Evolutionary conservation across 2,113 vertebrate species (phyloP).

Genomic region (Misgurnus anguillicaudatus): DNA sequence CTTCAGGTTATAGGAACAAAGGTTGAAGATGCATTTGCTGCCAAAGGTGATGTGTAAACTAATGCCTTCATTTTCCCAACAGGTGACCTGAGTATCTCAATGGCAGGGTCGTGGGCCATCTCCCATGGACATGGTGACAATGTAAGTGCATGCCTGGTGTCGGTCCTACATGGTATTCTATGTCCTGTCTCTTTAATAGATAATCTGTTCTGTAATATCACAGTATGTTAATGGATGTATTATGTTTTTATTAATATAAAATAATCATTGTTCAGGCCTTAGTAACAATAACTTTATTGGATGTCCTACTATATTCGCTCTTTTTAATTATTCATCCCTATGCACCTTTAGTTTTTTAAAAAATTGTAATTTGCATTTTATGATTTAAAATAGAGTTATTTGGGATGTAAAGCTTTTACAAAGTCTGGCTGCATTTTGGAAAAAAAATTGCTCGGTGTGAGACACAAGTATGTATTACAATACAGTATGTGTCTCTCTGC

Average conservation of each 20-base stretch:
- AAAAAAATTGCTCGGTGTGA: conserved; percentile 42
- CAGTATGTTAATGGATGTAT: too few species aligned
- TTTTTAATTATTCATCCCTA: conserved; percentile 9
- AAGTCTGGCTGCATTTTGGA: conserved; percentile 45
- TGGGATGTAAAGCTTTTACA: conserved; percentile 52
- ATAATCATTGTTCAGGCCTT: too few species aligned
- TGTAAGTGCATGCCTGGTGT: conserved; percentile 60
- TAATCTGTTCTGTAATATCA: neutral
- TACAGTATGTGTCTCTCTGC: conserved; percentile 11
- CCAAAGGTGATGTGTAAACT: neutral
- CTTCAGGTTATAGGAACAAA: neutral
- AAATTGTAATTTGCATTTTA: conserved; percentile 57
- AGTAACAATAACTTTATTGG: too few species aligned
- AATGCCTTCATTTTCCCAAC: conserved; percentile 26
- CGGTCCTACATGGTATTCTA: neutral
- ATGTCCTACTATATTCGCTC: too few species aligned
- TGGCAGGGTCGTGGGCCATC: conserved; percentile 78
- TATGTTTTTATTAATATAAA: neutral
- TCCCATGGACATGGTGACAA: conserved; percentile 51
- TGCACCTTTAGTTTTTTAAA: conserved; percentile 43
- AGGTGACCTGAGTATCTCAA: conserved; percentile 69
- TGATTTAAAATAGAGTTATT: conserved; percentile 50
- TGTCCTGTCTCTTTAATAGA: neutral
- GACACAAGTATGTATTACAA: conserved; percentile 26
- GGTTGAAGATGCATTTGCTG: neutral